phyloP scores from a whole-genome alignment of 2,113 vertebrate species.

The Dromaius novaehollandiae region DNA sequence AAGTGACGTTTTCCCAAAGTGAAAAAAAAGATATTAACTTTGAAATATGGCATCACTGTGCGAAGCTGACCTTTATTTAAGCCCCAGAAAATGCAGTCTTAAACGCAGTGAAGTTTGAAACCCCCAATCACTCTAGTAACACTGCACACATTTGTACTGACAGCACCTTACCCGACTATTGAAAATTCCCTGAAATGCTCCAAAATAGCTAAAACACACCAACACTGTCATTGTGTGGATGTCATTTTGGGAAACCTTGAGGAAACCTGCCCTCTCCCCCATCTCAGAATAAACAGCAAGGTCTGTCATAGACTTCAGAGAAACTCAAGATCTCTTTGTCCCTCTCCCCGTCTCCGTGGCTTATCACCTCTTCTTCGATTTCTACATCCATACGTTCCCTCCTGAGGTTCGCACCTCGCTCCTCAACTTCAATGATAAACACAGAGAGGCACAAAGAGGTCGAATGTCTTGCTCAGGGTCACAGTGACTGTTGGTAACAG shows the following conservation, averaged over 20 bases:
- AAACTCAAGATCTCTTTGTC: not conserved
- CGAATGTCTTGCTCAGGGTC: not conserved
- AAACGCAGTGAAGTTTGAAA: not conserved
- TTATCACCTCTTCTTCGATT: not conserved
- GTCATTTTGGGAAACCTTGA: not conserved
- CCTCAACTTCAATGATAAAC: not conserved
- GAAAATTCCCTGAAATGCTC: not conserved
- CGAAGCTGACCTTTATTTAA: not conserved
- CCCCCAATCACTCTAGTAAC: not conserved
- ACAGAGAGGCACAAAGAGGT: not conserved
- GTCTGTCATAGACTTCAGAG: not conserved
- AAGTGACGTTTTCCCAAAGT: not conserved
- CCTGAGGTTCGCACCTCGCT: not conserved
- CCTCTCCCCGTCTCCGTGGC: not conserved
- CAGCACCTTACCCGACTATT: not conserved
- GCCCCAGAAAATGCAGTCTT: not conserved
- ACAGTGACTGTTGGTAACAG: rapidly evolving
- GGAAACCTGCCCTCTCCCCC: not conserved
- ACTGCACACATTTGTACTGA: not conserved
- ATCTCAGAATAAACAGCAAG: not conserved
- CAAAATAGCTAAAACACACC: not conserved
- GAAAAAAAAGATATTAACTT: not conserved
- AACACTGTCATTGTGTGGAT: not conserved
- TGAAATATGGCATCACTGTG: not conserved
- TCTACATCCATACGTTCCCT: rapidly evolving